These are phyloP conservation scores for Chrysolina americana DNA, from an alignment of 2,888 invertebrate genomes.

Conservation along the genomic window DNA sequence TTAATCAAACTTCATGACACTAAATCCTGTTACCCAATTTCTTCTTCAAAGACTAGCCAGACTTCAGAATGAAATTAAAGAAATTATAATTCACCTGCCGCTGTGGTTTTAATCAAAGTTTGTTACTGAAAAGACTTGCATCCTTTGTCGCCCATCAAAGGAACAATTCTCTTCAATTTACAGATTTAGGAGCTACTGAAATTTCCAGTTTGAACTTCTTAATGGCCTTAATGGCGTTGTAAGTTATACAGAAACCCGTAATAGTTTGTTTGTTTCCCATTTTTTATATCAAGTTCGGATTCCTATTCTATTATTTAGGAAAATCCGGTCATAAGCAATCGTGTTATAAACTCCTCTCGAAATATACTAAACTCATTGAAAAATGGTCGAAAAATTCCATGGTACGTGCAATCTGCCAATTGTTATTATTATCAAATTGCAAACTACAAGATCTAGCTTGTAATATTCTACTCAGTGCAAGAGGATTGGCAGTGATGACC, in stretches of 20 bases:
- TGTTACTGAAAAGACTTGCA: constrained; percentile 18
- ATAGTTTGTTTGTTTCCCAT: no score
- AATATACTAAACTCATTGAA: no score
- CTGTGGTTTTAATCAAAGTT: constrained; percentile 41
- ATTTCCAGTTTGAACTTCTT: constrained; percentile 17
- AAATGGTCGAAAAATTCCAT: no score
- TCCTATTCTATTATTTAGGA: no score
- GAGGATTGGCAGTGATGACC: no score
- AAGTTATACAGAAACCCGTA: not conserved
- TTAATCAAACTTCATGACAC: constrained; percentile 1
- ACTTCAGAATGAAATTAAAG: constrained; percentile 33
- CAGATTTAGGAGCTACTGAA: constrained; percentile 9
- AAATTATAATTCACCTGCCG: constrained; percentile 37
- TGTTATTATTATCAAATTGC: no score
- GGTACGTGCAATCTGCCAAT: no score
- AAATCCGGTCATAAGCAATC: no score
- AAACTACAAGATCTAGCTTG: no score
- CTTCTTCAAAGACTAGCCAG: constrained; percentile 18
- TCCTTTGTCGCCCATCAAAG: constrained; percentile 21
- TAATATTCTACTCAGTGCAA: no score
- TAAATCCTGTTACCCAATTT: not conserved
- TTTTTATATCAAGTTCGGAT: no score
- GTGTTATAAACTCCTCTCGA: no score
- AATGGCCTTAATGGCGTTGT: constrained; percentile 1
- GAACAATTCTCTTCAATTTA: constrained; percentile 24